Evolutionary conservation across 2,888 invertebrate species (phyloP), one percentile per base, ranked within the genome.

Genomic region (Leucophenga montana): DNA sequence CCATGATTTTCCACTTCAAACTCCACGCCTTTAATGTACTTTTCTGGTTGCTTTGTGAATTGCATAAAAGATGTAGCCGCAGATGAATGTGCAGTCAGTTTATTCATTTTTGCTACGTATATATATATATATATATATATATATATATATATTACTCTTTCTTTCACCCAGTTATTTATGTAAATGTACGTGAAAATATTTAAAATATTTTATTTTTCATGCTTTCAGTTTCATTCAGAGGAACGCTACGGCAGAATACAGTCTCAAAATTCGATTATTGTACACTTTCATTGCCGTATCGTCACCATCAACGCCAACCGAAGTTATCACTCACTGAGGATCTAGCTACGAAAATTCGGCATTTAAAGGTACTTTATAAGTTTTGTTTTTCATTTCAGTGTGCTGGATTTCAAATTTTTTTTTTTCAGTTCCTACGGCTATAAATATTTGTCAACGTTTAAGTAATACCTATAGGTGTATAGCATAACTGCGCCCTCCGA

Each of bases 121-220:
- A n/a, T n/a, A n/a, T n/a, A n/a, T n/a, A n/a, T n/a, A n/a, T n/a
- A n/a, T n/a, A n/a, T n/a, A n/a, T n/a, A n/a, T n/a, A n/a, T n/a
- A n/a, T n/a, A n/a, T n/a, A n/a, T n/a, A n/a, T n/a, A n/a, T 31
- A 33, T 18, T 48, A 5, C 11, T 11, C 31, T 22, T 16, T 48
- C 11, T 20, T 14, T 65, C 22, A 31, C 66, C 3, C 9, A 59
- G 62, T 57, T 73, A 73, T 74, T 83, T 80, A 80, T 82, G 80
- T 82, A 80, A 80, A 80, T 80, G 75, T 78, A 83, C 83, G 80
- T 83, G 82, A 75, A 80, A 80, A 80, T 80, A 80, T 83, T 82
- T 82, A 77, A 80, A 83, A 80, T 83, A 82, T 80, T 80, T 78
- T 71, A 53, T 71, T 59, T 73, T 70, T 69, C 74, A 73, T 77